These are phyloP conservation scores for human DNA, from an alignment of 2,113 vertebrate genomes.

Conservation along the genomic window DNA sequence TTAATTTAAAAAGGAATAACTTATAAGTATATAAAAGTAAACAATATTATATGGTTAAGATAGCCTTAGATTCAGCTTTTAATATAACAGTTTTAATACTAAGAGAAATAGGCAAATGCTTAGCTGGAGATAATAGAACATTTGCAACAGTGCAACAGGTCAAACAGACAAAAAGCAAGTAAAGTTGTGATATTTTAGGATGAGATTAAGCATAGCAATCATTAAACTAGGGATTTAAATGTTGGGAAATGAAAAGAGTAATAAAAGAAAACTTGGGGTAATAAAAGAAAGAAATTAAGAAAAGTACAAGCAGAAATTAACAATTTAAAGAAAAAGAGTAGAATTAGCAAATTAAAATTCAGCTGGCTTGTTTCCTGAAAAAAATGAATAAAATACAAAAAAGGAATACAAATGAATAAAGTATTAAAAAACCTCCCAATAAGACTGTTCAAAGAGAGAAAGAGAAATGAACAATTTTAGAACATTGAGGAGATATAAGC, in stretches of 20 bases:
- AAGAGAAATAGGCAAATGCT: background rate
- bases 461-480: background rate
- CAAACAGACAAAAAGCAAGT: background rate
- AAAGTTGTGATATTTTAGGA: too few species aligned
- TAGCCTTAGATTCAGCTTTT: background rate
- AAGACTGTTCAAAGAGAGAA: background rate
- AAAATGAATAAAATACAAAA: background rate
- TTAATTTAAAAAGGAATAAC: background rate
- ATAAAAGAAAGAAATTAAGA: background rate
- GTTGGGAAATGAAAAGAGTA: background rate
- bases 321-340: background rate
- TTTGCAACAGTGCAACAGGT: too few species aligned
- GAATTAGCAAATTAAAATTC: background rate
- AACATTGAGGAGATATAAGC: background rate
- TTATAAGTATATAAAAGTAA: background rate
- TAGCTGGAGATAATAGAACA: background rate
- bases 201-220: background rate
- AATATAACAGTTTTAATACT: background rate
- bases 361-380: background rate
- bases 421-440: background rate
- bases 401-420: background rate
- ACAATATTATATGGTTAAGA: background rate
- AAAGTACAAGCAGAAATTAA: background rate
- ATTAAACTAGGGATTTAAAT: slow-evolving; percentile 15
- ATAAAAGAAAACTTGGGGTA: background rate